phyloP scores from a whole-genome alignment of 2,113 vertebrate genomes.

The Antidorcas marsupialis region DNA sequence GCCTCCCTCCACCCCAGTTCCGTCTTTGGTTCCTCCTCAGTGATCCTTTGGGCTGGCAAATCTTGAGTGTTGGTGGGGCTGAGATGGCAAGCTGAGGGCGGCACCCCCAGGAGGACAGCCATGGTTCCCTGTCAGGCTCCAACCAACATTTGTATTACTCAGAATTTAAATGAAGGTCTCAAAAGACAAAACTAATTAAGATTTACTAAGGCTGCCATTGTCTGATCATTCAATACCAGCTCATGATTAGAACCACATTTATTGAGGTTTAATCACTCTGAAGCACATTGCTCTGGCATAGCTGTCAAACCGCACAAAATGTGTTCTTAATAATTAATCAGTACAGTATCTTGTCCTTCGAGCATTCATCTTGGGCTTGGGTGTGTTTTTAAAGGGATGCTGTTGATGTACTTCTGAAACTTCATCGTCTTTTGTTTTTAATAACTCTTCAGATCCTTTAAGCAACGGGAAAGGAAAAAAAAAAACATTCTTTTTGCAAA shows the following conservation, averaged over 20 bases:
- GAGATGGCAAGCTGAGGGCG: not conserved
- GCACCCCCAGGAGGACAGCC: not conserved
- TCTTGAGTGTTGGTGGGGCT: not conserved
- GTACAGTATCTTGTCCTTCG: conserved; percentile 35
- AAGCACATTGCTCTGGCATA: conserved; percentile 44
- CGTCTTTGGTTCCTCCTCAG: not conserved
- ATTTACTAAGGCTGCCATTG: conserved; percentile 72
- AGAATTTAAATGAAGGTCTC: conserved; percentile 73
- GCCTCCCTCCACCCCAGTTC: not conserved
- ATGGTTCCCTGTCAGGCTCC: not conserved
- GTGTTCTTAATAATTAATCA: conserved; percentile 75
- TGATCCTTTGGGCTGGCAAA: not conserved
- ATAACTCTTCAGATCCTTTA: conserved; percentile 50
- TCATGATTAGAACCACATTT: conserved; percentile 59
- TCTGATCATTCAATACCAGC: conserved; percentile 62
- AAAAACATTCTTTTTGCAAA: not conserved
- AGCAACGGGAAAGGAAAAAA: not conserved
- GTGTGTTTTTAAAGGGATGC: conserved; percentile 59
- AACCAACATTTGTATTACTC: conserved; percentile 42
- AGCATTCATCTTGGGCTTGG: conserved; percentile 49
- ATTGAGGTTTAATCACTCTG: conserved; percentile 63
- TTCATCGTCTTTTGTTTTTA: conserved; percentile 57
- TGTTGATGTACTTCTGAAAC: conserved; percentile 42
- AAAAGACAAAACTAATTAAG: conserved; percentile 72
- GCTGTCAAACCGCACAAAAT: conserved; percentile 72